Conservation (phyloP, 1,140 invertebrate genomes). For the Drosophila sechellia region DNA sequence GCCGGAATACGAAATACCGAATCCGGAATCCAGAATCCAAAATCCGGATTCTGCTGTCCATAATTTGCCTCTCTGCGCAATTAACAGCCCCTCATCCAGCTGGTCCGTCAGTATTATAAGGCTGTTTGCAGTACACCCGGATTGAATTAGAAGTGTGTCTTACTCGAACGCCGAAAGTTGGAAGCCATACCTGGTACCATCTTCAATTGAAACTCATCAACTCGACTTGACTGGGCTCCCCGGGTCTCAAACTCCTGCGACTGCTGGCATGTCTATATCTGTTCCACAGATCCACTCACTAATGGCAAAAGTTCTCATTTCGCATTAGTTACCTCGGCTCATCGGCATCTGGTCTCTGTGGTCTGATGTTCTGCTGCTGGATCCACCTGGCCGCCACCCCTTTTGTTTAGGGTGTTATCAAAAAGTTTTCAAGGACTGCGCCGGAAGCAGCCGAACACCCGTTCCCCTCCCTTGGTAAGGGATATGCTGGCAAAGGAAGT, state of each 20-base stretch:
- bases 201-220: slow-evolving; percentile 36
- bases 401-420: slow-evolving; percentile 62
- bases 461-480: slow-evolving; percentile 12
- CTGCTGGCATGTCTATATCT: slow-evolving; percentile 28
- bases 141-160: slow-evolving; percentile 5
- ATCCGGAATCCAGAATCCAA: too few relatives aligned
- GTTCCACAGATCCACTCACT: slow-evolving; percentile 48
- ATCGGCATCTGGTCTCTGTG: slow-evolving; percentile 45
- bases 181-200: slow-evolving; percentile 8
- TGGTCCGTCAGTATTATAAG: slow-evolving; percentile 12
- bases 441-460: slow-evolving; percentile 39
- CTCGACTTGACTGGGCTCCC: neutral
- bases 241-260: neutral
- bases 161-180: neutral
- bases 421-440: slow-evolving; percentile 79
- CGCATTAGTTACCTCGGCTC: slow-evolving; percentile 63
- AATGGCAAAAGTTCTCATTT: slow-evolving; percentile 77
- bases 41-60: neutral
- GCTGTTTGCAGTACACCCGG: neutral
- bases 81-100: slow-evolving; percentile 16
- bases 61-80: slow-evolving; percentile 5
- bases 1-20: too few relatives aligned
- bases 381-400: slow-evolving; percentile 16
- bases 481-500: slow-evolving; percentile 47
- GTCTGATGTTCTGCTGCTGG: slow-evolving; percentile 19